These are phyloP conservation scores for Penaeus chinensis DNA, from an alignment of 1,140 invertebrate genomes.

Conservation along the genomic window DNA sequence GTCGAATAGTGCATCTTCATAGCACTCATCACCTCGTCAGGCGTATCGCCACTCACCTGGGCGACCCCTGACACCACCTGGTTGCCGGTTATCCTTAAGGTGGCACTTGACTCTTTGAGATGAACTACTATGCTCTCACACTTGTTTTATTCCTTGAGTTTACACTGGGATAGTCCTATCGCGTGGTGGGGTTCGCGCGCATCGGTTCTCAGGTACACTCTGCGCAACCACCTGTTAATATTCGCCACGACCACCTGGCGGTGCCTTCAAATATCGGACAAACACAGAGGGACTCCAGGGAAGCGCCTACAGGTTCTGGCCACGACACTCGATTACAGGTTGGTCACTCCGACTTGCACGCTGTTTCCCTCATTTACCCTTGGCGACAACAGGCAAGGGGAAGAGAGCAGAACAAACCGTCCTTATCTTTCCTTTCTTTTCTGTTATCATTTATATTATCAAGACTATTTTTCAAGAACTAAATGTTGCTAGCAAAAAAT, in stretches of 20 bases:
- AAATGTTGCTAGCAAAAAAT: slow-evolving; percentile 18
- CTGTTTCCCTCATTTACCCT: too few species aligned
- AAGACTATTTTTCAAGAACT: too few species aligned
- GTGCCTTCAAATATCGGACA: slow-evolving; percentile 16
- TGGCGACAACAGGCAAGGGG: too few species aligned
- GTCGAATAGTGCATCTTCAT: slow-evolving; percentile 57
- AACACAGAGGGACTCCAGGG: slow-evolving; percentile 21
- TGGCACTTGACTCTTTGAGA: not conserved
- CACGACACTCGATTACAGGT: too few species aligned
- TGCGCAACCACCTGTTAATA: slow-evolving; percentile 56
- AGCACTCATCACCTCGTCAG: slow-evolving; percentile 46
- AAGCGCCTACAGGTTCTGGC: not conserved
- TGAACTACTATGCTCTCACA: not conserved
- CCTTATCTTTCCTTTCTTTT: too few species aligned
- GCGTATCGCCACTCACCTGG: slow-evolving; percentile 4
- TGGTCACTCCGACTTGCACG: too few species aligned
- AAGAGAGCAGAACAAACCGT: too few species aligned
- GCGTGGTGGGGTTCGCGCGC: slow-evolving; percentile 32
- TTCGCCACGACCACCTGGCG: slow-evolving; percentile 31
- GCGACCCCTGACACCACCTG: not conserved
- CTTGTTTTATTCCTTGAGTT: not conserved
- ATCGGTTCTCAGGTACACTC: slow-evolving; percentile 21
- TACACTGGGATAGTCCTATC: slow-evolving; percentile 3
- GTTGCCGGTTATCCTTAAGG: not conserved
- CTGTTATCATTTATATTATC: too few species aligned